Evolutionary conservation across 1,140 invertebrate genomes (phyloP).

Genomic region (Hylyphantes graminicola): DNA sequence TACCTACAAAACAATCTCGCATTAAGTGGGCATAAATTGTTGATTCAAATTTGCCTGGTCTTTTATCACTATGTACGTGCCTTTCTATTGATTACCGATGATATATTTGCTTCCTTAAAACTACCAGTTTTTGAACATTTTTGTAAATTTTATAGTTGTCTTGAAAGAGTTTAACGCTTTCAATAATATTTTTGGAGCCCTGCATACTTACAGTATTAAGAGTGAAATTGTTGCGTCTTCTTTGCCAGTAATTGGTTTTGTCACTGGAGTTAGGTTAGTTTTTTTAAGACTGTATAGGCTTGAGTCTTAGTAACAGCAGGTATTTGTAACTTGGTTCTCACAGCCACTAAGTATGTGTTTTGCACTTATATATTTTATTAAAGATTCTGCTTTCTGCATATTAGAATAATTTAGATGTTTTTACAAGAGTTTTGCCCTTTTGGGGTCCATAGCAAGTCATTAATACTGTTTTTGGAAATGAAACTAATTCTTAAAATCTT

Average conservation of each 20-base stretch:
- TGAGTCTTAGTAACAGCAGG: not conserved
- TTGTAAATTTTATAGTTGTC: conserved; percentile 43
- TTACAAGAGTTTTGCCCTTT: conserved; percentile 37
- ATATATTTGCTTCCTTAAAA: conserved; percentile 29
- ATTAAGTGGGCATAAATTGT: conserved; percentile 36
- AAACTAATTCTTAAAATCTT: too few relatives aligned
- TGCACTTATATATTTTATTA: conserved; percentile 31
- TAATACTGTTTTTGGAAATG: too few relatives aligned
- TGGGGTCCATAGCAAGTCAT: not conserved
- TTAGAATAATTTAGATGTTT: conserved; percentile 53
- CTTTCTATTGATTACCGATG: conserved; percentile 42
- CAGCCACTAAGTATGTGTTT: not conserved
- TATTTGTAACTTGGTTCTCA: conserved; percentile 9
- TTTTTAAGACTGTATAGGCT: not conserved
- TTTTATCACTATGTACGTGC: conserved; percentile 46
- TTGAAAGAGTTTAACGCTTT: conserved; percentile 23
- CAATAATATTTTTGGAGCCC: conserved; percentile 41
- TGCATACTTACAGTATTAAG: conserved; percentile 58
- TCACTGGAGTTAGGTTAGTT: too few relatives aligned
- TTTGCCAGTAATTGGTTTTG: not conserved
- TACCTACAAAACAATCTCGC: conserved; percentile 56
- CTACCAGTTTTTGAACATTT: conserved; percentile 26
- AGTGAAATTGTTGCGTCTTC: conserved; percentile 27
- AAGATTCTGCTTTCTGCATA: conserved; percentile 33
- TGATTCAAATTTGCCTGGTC: conserved; percentile 10